These are phyloP conservation scores for Halcyon leucocephala DNA, from an alignment of 2,797 vertebrate species.

Conservation along the genomic window DNA sequence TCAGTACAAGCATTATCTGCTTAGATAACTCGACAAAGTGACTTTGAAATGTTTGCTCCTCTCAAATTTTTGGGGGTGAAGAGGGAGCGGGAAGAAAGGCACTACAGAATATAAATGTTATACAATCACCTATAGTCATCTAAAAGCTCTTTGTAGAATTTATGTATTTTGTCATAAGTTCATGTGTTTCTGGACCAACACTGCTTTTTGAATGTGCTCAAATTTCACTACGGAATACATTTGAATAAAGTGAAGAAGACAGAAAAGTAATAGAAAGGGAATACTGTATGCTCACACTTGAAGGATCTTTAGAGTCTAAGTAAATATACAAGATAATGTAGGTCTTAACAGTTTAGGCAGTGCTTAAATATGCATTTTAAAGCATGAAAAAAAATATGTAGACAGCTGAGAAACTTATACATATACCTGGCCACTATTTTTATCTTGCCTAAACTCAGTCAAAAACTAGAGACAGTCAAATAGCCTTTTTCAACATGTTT, in stretches of 20 bases:
- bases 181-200: neutral
- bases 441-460: too few relatives aligned
- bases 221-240: neutral
- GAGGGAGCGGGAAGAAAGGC: accelerated
- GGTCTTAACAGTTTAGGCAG: neutral
- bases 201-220: neutral
- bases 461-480: too few relatives aligned
- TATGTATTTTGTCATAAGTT: neutral
- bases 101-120: neutral
- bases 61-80: neutral
- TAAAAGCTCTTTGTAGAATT: neutral
- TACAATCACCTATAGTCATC: neutral
- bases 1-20: neutral
- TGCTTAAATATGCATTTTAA: neutral
- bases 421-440: too few relatives aligned
- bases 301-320: neutral
- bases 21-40: neutral
- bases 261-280: neutral
- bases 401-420: too few relatives aligned
- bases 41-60: neutral
- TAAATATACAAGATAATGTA: accelerated
- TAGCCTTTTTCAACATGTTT: neutral
- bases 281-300: neutral
- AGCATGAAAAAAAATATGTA: neutral
- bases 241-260: neutral